Percentiles rank a stretch among this genome's conserved stretches.
phyloP scores from a whole-genome alignment of 37 sponge, comb jelly and placozoan species.

The Spongia lamella region DNA sequence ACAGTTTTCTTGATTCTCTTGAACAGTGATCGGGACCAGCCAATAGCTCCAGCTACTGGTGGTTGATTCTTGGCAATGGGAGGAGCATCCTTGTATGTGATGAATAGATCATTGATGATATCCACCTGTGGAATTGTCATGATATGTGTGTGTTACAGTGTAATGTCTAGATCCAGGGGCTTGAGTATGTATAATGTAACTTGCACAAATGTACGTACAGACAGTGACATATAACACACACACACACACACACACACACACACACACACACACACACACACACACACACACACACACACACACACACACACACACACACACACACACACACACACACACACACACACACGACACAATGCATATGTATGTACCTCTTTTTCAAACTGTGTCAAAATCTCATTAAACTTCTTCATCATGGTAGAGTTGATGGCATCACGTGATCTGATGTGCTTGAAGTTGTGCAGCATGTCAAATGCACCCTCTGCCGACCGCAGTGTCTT shows the following conservation, averaged over 20 bases:
- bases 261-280: too few relatives aligned
- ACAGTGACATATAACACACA: too few relatives aligned
- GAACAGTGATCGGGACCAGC: constrained; percentile 94
- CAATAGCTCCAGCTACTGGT: constrained; percentile 95
- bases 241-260: too few relatives aligned
- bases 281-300: too few relatives aligned
- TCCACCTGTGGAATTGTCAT: constrained; percentile 53
- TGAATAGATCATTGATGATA: constrained; percentile 76
- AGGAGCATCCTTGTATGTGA: constrained; percentile 68
- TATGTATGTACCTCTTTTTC: constrained; percentile 95
- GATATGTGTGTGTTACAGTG: too few relatives aligned
- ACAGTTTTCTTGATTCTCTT: constrained; percentile 94
- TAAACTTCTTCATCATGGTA: constrained; percentile 96
- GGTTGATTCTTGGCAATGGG: constrained; percentile 92
- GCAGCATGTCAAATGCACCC: constrained; percentile 98
- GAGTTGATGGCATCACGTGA: constrained; percentile 90
- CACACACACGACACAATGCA: too few relatives aligned
- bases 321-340: too few relatives aligned
- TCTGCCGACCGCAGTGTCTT: constrained; percentile 93
- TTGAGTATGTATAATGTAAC: too few relatives aligned
- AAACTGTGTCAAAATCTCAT: constrained; percentile 90
- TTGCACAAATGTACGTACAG: too few relatives aligned
- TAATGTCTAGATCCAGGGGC: too few relatives aligned
- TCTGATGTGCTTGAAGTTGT: constrained; percentile 93
- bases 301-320: too few relatives aligned